Base-by-base conservation (phyloP, 2,888 invertebrate species). In the Camptogramma bilineatum region DNA sequence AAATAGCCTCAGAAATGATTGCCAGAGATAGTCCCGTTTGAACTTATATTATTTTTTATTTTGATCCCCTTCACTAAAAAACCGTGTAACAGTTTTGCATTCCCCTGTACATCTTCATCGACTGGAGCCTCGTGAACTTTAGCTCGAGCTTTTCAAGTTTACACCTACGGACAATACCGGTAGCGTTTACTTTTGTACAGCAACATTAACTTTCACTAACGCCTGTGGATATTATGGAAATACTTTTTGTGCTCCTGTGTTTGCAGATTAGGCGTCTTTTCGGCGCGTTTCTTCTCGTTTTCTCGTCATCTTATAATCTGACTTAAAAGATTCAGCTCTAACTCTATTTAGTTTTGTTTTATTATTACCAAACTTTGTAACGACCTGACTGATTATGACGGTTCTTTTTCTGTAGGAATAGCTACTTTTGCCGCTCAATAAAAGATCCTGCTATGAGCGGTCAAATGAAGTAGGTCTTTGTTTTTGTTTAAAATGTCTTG, bases 191-290 rank as follows among this genome's bases (percentile, higher is more conserved):
- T 39, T 56, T 56, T 34, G 48, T 5, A 16, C 48, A 17, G 16
- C 39, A n/a, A 39, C 48, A n/a, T 8, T 56, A 3, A 34, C 8
- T 56, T 56, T 21, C 34, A 56, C 42, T 24, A 51, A 21, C 47
- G 17, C 34, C 50, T 24, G 24, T 50, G 24, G 17, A 51, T 51
- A 24, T 21, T 48, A 9, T 21, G 21, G 48, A 24, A 31, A 16
- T 28, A 28, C 51, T 52, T 52, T 2, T 51, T 31, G 21, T 21
- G n/a, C 48, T 21, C 31, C 31, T 31, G 28, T 24, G 16, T 9
- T 17, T 17, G 5, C 34, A 39, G 34, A 39, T 39, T 13, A 39
- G 4, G 34, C 34, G 34, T 39, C 34, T 39, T 39, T 39, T 39
- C 10, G 13, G 10, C 34, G 13, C 34, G 4, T 13, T 39, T 39